Evolutionary conservation across 2,797 vertebrate genomes (phyloP), one percentile per base, ranked within the genome.

Genomic region (Silurus aristotelis): DNA sequence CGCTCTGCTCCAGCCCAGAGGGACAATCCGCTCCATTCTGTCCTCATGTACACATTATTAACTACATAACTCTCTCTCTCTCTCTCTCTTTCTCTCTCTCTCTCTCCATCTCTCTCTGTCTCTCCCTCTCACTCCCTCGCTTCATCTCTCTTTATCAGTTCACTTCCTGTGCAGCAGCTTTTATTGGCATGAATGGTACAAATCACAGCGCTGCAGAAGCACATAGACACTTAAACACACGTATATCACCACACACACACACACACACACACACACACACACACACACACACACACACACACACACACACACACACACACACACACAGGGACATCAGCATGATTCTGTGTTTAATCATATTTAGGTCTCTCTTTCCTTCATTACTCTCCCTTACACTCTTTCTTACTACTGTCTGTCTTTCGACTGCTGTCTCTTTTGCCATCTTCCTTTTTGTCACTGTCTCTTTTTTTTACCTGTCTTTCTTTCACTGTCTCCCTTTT

Each of bases 1-100:
- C 77, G 67, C 56, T 70, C 81, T 55, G 46, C 79, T 66, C 73
- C 82, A 60, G 83, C 83, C 83, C 81, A 56, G 85, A 80, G 67
- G 60, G 73, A 83, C 79, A 9, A 73, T 83, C 25, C 55, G 78
- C 67, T 87, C 66, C 73, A 67, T 83, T 64, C 67, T 73, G 76
- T 64, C 27, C 48, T 63, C 56, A 84, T 80, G 56, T 85, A 85
- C 67, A 63, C 66, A 85, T 85, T 76, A 84, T 66, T 86, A 86
- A 88, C 72, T 80, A 70, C 52, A 78, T 83, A 60, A 72, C 66
- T 83, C 56, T 64, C 46, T 63, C 46, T 68, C 56, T 66, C 46
- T 82, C 56, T 78, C 71, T 63, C 48, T 70, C 61, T 60, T 31
- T 48, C 76, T 75, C 82, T 61, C 17, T 80, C 82, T 15, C 38